phyloP scores from a whole-genome alignment of 2,888 invertebrate genomes.

The Oasisia sp. region DNA sequence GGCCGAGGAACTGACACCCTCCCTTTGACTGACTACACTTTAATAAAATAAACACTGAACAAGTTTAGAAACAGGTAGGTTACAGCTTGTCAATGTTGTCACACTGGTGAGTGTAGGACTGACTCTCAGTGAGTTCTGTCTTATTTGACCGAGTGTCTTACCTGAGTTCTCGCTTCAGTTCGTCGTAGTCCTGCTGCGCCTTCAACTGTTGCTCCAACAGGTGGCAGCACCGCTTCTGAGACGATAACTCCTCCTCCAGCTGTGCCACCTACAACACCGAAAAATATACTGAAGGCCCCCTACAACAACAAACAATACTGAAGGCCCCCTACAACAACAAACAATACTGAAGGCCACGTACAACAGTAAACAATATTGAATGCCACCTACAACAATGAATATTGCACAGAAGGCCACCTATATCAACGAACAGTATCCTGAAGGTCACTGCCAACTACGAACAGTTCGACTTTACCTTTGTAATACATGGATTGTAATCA shows the following conservation, averaged over 20 bases:
- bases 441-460: too few species aligned
- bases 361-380: background rate
- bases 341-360: background rate
- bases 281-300: background rate
- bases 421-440: too few species aligned
- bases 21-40: too few species aligned
- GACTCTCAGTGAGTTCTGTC: background rate
- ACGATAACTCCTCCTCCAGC: conserved; percentile 77
- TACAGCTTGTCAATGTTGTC: too few species aligned
- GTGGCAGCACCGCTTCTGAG: conserved; percentile 53
- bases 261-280: conserved; percentile 66
- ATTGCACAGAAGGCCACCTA: too few species aligned
- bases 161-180: conserved; percentile 86
- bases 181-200: conserved; percentile 90
- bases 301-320: background rate
- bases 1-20: too few species aligned
- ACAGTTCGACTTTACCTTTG: too few species aligned
- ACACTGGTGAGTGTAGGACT: too few species aligned
- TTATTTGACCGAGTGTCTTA: conserved; percentile 38
- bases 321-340: background rate
- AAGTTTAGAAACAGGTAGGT: too few species aligned
- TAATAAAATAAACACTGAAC: too few species aligned
- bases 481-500: too few species aligned
- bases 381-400: too few species aligned
- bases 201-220: conserved; percentile 79